Evolutionary conservation across 2,888 invertebrate species (phyloP), one percentile per base, ranked within the genome.

Genomic region (Acanthoscelides obtectus): DNA sequence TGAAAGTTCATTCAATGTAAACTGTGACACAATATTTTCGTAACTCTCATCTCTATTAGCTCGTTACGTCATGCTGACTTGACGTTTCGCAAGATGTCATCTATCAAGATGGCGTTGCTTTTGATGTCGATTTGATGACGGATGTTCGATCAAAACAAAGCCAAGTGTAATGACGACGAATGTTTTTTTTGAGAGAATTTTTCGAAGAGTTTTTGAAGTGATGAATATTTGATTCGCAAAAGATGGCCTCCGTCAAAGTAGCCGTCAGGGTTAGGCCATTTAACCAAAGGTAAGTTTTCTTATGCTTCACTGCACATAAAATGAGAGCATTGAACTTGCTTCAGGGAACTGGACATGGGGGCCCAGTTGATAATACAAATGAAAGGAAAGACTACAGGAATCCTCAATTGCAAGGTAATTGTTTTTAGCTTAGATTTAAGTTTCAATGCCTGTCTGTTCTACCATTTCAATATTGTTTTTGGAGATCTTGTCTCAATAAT

Each of bases 241-340:
- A 83, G 86, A 95, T 95, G 95, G 95, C 96, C 84, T 96, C 96
- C 81, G 93, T 96, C 82, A 95, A 95, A 90, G 95, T 95, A 84
- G 95, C 95, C 83, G 95, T 95, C 80, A 90, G 95, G 88, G 94
- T 95, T 87, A 92, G 95, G 85, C 95, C 95, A 86, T 94, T 95
- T 87, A 95, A 94, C 88, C 91, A 93, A 87, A 94, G 95, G 95
- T 95, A 81, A 79, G 70, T 72, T 69, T 75, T 75, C 27, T 63
- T 74, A 79, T 77, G 79, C 73, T 76, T 78, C 75, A 73, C 20
- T 79, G 79, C 76, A 78, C 79, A 79, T 1, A 45, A 45, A 45
- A 77, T 75, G 74, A 77, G 80, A 74, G 77, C 79, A 80, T 77
- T 81, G 80, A 80, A 81, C 80, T 79, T 75, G 75, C 76, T 73